Evolutionary conservation across 2,113 vertebrate genomes (phyloP), one percentile per base, ranked within the genome.

Genomic region (Morone chrysops): DNA sequence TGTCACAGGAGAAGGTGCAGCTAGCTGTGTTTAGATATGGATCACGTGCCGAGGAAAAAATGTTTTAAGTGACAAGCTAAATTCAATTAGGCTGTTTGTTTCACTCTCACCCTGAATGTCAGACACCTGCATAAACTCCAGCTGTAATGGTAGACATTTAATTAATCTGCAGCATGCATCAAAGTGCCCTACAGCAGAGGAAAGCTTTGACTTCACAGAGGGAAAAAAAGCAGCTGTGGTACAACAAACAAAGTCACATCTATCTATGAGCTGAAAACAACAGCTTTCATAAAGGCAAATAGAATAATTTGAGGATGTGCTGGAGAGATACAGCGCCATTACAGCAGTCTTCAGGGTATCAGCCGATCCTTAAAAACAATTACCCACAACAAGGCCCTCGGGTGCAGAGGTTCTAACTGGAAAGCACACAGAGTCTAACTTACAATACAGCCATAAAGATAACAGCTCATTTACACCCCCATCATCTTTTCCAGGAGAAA

Each of bases 331-430:
- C 11, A 43, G 67, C 18, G 47, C 45, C 65, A 73, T 85, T 82
- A 84, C 45, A 38, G 56, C 25, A 22, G 78, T 31, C 83, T 75
- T 75, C 16, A 25, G 70, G 66, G 72, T 53, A 70, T 83, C n/a
- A 40, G 72, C 38, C 25, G 5, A 79, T 85, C 61, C 67, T 87
- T 88, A 85, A 83, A 91, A 86, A 89, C 90, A 89, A 91, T 90
- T 86, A 83, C 72, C 53, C 75, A 71, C 31, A 77, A 90, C n/a
- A 65, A 66, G 74, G 31, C 83, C 80, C 77, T 63, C 1, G 65
- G 85, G 90, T 57, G 4, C 48, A 70, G 53, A 65, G 13, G 17
- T 62, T 84, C 61, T 88, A 90, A 89, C 86, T 87, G 85, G 85
- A 91, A 89, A 77, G 59, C 80, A 79, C 69, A 43, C 16, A 31